Evolutionary conservation across 2,113 vertebrate species (phyloP).

Genomic region (Oriolus oriolus): DNA sequence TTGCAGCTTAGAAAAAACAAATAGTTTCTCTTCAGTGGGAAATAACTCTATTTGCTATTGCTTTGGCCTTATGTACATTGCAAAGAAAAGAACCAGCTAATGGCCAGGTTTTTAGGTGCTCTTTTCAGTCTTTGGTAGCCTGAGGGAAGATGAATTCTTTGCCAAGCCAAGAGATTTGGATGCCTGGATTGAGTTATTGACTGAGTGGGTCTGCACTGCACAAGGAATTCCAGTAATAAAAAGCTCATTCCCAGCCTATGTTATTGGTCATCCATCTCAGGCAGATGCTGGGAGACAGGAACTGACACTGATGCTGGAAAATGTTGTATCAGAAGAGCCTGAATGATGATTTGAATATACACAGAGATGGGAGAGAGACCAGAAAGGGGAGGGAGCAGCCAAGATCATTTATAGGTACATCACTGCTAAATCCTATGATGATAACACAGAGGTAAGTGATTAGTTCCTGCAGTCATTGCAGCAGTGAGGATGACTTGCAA

Average conservation of each 20-base stretch:
- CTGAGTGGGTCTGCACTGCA: background rate
- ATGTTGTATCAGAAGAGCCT: background rate
- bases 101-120: background rate
- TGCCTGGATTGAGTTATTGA: conserved; percentile 12
- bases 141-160: background rate
- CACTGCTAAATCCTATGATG: background rate
- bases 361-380: background rate
- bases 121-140: background rate
- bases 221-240: conserved; percentile 14
- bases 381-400: background rate
- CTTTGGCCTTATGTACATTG: background rate
- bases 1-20: background rate
- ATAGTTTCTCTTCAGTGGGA: background rate
- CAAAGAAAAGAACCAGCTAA: background rate
- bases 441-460: background rate
- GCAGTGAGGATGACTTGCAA: background rate
- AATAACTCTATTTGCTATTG: background rate
- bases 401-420: background rate
- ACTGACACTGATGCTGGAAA: background rate
- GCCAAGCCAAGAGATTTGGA: background rate
- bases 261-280: background rate
- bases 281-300: background rate
- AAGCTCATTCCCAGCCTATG: background rate
- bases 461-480: background rate
- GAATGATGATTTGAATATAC: background rate